A percentile compares a stretch with the other conserved stretches of the same genome.
These are phyloP conservation scores for Mesocricetus auratus DNA, from an alignment of 2,113 vertebrate genomes.

Conservation along the genomic window DNA sequence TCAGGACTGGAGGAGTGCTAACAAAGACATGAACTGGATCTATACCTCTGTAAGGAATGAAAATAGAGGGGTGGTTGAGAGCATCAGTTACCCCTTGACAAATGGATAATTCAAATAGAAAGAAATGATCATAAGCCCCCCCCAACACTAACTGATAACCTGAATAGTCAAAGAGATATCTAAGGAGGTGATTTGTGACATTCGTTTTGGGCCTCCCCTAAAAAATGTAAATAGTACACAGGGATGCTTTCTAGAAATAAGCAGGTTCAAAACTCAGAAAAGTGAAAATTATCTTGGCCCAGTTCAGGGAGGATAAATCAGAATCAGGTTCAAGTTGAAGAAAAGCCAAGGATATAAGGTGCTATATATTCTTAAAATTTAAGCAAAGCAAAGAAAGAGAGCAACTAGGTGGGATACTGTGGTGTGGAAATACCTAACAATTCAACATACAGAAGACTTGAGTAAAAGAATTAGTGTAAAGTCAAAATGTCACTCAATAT, in stretches of 20 bases:
- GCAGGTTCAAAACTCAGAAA: background rate
- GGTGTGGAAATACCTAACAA: background rate
- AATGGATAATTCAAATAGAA: background rate
- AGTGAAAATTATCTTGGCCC: background rate
- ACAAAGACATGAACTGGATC: background rate
- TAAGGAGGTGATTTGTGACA: background rate
- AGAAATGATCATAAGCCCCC: constrained; percentile 5
- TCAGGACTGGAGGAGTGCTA: background rate
- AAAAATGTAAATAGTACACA: background rate
- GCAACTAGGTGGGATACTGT: background rate
- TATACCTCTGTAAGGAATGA: background rate
- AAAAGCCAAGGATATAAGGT: background rate
- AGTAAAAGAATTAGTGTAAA: background rate
- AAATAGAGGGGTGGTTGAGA: background rate
- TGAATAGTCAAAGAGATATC: background rate
- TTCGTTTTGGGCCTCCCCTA: background rate
- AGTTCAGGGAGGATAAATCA: background rate
- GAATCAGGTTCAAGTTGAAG: constrained; percentile 1
- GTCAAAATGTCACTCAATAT: background rate
- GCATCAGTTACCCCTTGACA: background rate
- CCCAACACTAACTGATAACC: background rate
- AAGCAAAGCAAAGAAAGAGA: background rate
- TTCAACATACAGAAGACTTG: background rate
- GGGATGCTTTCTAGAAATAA: background rate
- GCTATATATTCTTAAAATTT: constrained; percentile 17